phyloP scores from a whole-genome alignment of 2,888 invertebrate genomes.

The Lasioglossum leucozonium region DNA sequence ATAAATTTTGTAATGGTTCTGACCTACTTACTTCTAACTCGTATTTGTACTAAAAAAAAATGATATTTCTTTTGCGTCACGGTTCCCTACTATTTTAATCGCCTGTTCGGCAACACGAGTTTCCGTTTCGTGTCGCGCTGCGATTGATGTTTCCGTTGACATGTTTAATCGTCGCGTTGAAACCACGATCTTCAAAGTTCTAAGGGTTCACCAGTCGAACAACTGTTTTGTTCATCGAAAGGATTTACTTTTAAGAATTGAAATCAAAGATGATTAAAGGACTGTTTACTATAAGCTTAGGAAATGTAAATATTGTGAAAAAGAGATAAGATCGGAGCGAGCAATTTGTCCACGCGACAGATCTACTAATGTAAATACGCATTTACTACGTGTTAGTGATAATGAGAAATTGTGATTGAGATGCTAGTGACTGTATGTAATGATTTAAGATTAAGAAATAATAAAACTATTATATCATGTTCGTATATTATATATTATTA shows the following conservation, averaged over 20 bases:
- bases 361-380: constrained; percentile 79
- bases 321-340: constrained; percentile 53
- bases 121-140: constrained; percentile 22
- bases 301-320: constrained; percentile 78
- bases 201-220: not conserved
- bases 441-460: constrained; percentile 63
- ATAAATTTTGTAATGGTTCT: not conserved
- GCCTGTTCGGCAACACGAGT: constrained; percentile 14
- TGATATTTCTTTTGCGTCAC: not conserved
- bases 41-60: not conserved
- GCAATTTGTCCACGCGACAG: constrained; percentile 60
- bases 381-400: constrained; percentile 71
- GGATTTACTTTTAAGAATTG: constrained; percentile 62
- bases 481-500: constrained; percentile 37
- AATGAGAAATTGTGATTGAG: constrained; percentile 82
- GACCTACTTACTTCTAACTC: not conserved
- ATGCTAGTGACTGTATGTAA: constrained; percentile 82
- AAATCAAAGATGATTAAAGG: constrained; percentile 76
- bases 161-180: constrained; percentile 18
- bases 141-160: constrained; percentile 21
- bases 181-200: not conserved
- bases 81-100: constrained; percentile 10
- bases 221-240: constrained; percentile 30
- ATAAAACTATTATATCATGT: constrained; percentile 67
- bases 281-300: constrained; percentile 69